Base-by-base conservation (phyloP, 2,888 invertebrate genomes). In the Drosophila recens region DNA sequence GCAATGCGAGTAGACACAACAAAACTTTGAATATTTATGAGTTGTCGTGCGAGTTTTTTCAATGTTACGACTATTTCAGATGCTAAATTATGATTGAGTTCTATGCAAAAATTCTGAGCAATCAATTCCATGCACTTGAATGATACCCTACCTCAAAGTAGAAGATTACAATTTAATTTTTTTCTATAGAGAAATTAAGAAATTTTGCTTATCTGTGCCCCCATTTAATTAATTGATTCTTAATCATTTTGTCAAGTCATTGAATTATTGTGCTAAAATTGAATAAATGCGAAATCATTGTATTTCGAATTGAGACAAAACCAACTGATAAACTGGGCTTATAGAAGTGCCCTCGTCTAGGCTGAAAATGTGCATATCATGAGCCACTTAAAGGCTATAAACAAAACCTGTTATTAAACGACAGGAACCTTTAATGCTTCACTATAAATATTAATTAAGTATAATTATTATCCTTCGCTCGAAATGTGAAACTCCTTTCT, bases 1-100 rank as follows among this genome's bases (percentile, higher is more conserved):
- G 33, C 68, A 62, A 67, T 54, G 36, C 36, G 36, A 36, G 51
- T 51, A 64, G 79, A 67, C 69, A 66, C 59, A 79, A 74, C 65
- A 58, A 57, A 61, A 64, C 38, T 59, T 73, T 77, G 58, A 72
- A 87, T 87, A 84, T 87, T 84, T 84, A 84, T 84, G 85, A 87
- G 66, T 68, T 76, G 80, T 74, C 74, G 78, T 67, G 72, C 75
- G 69, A 75, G 54, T 75, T 63, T 73, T 70, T 56, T 62, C 64
- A 70, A 64, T 77, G 66, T 72, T 62, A 63, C 68, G 49, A 63
- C 57, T 45, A 53, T 78, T 59, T 43, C 65, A 72, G 72, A 58
- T 69, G 69, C 59, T 67, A 62, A 51, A 58, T 72, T 69, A 69
- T 76, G 68, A 76, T 69, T 52, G 58, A 71, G 30, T 57, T 69